Percentiles rank a stretch among this genome's conserved stretches.
These are phyloP conservation scores for Heterotilapia buettikoferi DNA, from an alignment of 2,113 vertebrate genomes.

Conservation along the genomic window DNA sequence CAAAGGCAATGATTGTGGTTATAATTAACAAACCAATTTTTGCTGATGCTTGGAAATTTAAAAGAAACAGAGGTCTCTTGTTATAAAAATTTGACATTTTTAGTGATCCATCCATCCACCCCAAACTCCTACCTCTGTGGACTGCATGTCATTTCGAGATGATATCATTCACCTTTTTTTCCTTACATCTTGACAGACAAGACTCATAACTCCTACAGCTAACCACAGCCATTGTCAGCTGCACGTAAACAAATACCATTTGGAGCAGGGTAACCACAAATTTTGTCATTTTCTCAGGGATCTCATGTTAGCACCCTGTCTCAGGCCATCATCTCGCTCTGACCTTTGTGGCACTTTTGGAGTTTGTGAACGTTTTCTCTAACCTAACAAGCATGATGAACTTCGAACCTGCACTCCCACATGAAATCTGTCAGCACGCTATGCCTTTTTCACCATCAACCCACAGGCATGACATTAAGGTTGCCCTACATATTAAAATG, in stretches of 20 bases:
- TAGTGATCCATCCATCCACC: not conserved
- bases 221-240: not conserved
- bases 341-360: not conserved
- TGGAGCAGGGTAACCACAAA: not conserved
- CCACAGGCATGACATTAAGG: slow-evolving; percentile 31
- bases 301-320: not conserved
- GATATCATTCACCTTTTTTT: not conserved
- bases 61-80: not conserved
- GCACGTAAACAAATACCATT: not conserved
- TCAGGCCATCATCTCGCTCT: not conserved
- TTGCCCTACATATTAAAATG: slow-evolving; percentile 57
- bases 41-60: not conserved
- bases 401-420: slow-evolving; percentile 16
- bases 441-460: slow-evolving; percentile 2
- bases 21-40: not conserved
- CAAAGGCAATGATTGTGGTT: not conserved
- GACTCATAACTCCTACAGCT: not conserved
- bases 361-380: not conserved
- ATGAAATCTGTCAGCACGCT: not conserved
- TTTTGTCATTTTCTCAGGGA: not conserved
- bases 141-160: not conserved
- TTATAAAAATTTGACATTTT: not conserved
- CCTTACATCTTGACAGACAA: not conserved
- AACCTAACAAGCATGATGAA: not conserved
- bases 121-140: not conserved